These are phyloP conservation scores for Sphinx pinastri DNA, from an alignment of 2,888 invertebrate species.

Conservation along the genomic window DNA sequence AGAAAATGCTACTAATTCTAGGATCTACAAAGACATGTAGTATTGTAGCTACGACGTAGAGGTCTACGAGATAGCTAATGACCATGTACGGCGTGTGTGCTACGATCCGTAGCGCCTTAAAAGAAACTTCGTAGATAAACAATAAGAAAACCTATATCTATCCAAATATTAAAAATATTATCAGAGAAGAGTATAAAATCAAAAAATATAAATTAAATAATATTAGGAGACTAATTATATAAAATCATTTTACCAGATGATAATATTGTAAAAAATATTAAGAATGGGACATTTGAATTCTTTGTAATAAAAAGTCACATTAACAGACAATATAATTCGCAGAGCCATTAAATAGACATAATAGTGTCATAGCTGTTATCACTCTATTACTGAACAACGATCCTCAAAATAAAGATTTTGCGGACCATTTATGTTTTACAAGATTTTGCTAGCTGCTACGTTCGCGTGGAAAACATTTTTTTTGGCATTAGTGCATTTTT, in stretches of 20 bases:
- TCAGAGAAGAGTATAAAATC: no score
- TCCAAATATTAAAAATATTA: no score
- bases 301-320: not conserved
- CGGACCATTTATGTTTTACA: no score
- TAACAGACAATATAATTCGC: not conserved
- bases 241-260: not conserved
- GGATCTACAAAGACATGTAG: not conserved
- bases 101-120: constrained; percentile 5
- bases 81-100: constrained; percentile 21
- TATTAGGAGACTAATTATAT: not conserved
- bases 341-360: not conserved
- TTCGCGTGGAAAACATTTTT: no score
- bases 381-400: not conserved
- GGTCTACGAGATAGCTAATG: not conserved
- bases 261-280: not conserved
- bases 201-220: no score
- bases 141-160: not conserved
- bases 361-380: not conserved
- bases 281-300: not conserved
- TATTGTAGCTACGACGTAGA: constrained; percentile 24
- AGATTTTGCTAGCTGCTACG: not conserved
- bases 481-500: no score
- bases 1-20: not conserved
- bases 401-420: no score
- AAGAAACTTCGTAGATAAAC: not conserved